Conservation (phyloP, 2,797 vertebrate genomes). For the Lemur catta region DNA sequence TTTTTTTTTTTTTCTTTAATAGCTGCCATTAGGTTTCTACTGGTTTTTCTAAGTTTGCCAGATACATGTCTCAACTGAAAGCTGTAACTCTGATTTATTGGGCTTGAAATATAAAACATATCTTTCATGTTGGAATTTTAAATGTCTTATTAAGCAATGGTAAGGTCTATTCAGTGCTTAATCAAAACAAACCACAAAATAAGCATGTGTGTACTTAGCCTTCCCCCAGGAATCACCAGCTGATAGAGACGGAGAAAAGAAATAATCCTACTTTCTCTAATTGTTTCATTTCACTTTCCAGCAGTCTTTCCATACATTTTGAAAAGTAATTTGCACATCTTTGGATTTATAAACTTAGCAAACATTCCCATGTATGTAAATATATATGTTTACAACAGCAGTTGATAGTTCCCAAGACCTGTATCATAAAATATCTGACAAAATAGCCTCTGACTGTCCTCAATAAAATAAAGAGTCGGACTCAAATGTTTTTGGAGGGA, state of each 20-base stretch:
- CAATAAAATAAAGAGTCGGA: not conserved
- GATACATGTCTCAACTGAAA: constrained; percentile 78
- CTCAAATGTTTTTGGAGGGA: not conserved
- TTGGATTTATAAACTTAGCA: not conserved
- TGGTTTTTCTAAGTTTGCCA: constrained; percentile 78
- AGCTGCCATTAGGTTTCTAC: constrained; percentile 74
- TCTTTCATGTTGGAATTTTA: constrained; percentile 83
- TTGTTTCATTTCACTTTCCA: constrained; percentile 43
- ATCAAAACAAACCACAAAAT: constrained; percentile 78
- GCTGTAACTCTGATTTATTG: constrained; percentile 80
- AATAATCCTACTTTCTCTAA: not conserved
- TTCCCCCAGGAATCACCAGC: constrained; percentile 65
- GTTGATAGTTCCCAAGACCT: not conserved
- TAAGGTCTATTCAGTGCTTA: constrained; percentile 77
- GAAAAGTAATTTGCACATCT: not conserved
- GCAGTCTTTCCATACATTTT: not conserved
- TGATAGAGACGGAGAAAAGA: constrained; percentile 12
- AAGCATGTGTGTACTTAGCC: constrained; percentile 63
- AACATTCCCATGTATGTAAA: not conserved
- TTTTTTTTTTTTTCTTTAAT: not conserved
- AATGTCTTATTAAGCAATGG: constrained; percentile 81
- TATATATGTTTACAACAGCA: not conserved
- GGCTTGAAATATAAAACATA: constrained; percentile 81
- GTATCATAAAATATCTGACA: not conserved
- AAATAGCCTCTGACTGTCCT: not conserved